These are phyloP conservation scores for Phalanger gymnotis DNA, from an alignment of 2,797 vertebrate species.

Conservation along the genomic window DNA sequence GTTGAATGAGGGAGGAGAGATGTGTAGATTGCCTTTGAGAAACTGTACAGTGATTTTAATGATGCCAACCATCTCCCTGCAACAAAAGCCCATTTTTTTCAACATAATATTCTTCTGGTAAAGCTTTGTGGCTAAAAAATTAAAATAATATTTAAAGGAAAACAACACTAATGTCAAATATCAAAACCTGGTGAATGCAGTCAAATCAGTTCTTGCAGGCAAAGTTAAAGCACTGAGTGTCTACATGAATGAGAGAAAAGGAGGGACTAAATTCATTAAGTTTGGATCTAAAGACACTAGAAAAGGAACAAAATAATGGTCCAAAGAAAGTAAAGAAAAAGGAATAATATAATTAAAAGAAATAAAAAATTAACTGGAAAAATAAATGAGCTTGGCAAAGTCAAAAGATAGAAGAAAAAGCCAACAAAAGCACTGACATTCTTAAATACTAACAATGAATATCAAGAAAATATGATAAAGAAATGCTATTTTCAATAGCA, in stretches of 20 bases:
- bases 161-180: not conserved
- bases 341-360: not conserved
- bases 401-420: not conserved
- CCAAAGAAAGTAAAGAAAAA: not conserved
- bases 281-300: not conserved
- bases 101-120: not conserved
- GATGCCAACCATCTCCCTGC: not conserved
- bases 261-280: not conserved
- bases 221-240: not conserved
- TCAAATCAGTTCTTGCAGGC: not conserved
- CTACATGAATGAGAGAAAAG: not conserved
- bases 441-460: not conserved
- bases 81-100: not conserved
- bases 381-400: not conserved
- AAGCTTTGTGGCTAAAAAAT: not conserved
- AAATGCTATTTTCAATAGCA: not conserved
- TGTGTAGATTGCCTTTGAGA: not conserved
- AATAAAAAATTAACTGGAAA: not conserved
- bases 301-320: not conserved
- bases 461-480: not conserved
- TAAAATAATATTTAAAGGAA: not conserved
- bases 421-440: not conserved
- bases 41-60: not conserved
- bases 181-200: not conserved
- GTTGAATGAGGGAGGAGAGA: not conserved